Evolutionary conservation across 1,140 invertebrate species (phyloP).

Genomic region (Papilio dardanus): DNA sequence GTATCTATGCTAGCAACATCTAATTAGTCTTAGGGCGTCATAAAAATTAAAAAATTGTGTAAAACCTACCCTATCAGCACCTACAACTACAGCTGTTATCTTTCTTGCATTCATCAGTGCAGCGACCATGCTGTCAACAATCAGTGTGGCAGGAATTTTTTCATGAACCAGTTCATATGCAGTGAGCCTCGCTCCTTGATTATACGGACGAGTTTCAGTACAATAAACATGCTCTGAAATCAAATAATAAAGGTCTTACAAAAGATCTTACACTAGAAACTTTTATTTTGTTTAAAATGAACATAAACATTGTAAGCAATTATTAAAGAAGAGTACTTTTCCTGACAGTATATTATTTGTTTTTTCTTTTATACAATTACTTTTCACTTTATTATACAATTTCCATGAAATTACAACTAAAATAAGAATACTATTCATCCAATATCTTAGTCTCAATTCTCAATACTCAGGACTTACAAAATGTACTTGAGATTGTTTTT

Average conservation of each 20-base stretch:
- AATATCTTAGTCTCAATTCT: neutral
- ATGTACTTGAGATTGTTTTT: conserved; percentile 1
- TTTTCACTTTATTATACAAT: neutral
- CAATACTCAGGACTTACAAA: neutral
- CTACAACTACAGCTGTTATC: conserved; percentile 91
- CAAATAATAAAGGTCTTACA: conserved; percentile 51
- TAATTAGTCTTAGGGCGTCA: too few species aligned
- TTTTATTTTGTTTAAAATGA: neutral
- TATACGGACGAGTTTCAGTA: conserved; percentile 99
- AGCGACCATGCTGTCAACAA: conserved; percentile 98
- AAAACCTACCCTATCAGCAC: conserved; percentile 90
- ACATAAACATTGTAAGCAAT: neutral
- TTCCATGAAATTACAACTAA: neutral
- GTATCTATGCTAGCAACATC: too few species aligned
- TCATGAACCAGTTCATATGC: conserved; percentile 98
- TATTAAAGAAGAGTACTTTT: neutral
- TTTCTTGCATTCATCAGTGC: conserved; percentile 92
- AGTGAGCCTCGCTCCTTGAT: conserved; percentile 97
- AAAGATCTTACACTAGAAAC: neutral
- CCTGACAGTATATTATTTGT: neutral
- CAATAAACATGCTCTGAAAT: conserved; percentile 93
- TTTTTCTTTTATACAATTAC: neutral
- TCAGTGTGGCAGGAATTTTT: conserved; percentile 95
- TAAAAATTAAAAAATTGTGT: conserved; percentile 13
- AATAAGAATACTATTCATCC: neutral